Percentiles rank a stretch among this genome's conserved stretches.
Conservation (phyloP, 2,797 vertebrate genomes). For the Liasis olivaceus region DNA sequence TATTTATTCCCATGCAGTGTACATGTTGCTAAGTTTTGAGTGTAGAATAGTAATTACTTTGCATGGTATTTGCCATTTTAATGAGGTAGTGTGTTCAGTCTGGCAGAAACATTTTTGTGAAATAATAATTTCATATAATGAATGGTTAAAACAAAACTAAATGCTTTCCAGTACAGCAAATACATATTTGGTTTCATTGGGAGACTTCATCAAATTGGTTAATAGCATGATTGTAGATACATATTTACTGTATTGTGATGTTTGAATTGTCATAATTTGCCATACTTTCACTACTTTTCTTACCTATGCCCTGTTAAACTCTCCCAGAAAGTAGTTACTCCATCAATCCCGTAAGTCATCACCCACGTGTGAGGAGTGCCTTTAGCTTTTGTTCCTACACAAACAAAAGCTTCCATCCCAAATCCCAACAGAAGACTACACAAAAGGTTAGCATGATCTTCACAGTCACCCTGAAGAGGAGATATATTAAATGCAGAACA, state of each 20-base stretch:
- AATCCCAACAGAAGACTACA: slow-evolving; percentile 96
- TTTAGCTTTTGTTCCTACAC: slow-evolving; percentile 93
- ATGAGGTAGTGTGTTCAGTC: neutral
- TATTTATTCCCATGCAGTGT: neutral
- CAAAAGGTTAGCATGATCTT: slow-evolving; percentile 93
- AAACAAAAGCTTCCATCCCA: slow-evolving; percentile 93
- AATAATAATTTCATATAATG: neutral
- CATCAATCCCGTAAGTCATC: slow-evolving; percentile 89
- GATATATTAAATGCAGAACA: slow-evolving; percentile 15
- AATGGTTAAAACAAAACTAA: slow-evolving; percentile 11
- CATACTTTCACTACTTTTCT: slow-evolving; percentile 40
- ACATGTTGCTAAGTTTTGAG: neutral
- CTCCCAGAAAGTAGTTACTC: slow-evolving; percentile 93
- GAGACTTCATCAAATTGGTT: neutral
- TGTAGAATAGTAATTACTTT: neutral
- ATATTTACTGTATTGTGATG: neutral
- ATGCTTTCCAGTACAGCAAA: neutral
- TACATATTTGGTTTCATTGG: neutral
- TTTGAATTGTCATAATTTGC: neutral
- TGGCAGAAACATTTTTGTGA: neutral
- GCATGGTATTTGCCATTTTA: neutral
- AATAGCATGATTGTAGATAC: neutral
- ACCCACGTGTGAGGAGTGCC: slow-evolving; percentile 91
- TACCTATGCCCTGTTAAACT: slow-evolving; percentile 93
- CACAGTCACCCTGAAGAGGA: slow-evolving; percentile 90